Conservation (phyloP, 2,113 vertebrate species). For the Talpa occidentalis region DNA sequence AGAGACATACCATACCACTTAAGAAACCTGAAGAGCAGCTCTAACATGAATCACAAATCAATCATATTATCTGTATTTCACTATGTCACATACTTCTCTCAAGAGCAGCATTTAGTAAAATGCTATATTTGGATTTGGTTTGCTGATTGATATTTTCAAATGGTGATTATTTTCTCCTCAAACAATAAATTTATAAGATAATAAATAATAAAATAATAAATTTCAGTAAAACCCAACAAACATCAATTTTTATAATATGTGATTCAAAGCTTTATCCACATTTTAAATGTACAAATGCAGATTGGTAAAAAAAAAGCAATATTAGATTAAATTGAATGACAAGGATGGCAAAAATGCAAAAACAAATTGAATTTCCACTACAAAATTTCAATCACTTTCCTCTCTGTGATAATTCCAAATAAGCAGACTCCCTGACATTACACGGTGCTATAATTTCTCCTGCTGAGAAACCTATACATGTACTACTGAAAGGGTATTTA, state of each 20-base stretch:
- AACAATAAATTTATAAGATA: too few relatives aligned
- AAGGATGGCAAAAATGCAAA: not conserved
- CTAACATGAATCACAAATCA: conserved; percentile 73
- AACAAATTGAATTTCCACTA: not conserved
- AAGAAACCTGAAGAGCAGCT: conserved; percentile 69
- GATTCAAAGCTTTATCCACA: not conserved
- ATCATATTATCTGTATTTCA: conserved; percentile 70
- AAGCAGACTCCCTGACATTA: not conserved
- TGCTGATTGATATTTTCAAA: conserved; percentile 26
- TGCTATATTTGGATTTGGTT: conserved; percentile 37
- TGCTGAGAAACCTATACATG: not conserved
- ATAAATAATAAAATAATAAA: not conserved
- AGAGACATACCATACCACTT: conserved; percentile 71
- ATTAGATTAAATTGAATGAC: not conserved
- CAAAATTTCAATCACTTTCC: conserved; percentile 34
- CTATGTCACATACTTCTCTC: conserved; percentile 66
- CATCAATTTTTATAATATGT: not conserved
- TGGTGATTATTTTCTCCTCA: not conserved
- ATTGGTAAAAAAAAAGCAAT: not conserved
- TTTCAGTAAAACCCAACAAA: not conserved
- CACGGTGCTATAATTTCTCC: not conserved
- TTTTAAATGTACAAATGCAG: not conserved
- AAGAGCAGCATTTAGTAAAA: conserved; percentile 68
- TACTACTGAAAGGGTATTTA: not conserved
- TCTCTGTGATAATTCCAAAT: not conserved